These are phyloP conservation scores for Macrocentrus cingulum DNA, from an alignment of 1,140 invertebrate genomes.

Conservation along the genomic window DNA sequence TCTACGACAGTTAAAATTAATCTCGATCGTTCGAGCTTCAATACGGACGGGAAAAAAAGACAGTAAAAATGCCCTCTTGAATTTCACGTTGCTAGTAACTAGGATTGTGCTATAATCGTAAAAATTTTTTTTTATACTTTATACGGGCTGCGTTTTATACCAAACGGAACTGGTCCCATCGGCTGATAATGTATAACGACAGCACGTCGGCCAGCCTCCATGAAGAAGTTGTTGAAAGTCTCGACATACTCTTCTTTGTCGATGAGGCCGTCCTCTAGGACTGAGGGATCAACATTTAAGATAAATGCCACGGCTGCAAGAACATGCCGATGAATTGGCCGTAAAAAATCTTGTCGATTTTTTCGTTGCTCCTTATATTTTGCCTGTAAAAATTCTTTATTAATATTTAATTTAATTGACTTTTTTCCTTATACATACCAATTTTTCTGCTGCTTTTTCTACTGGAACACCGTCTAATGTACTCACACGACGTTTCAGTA, in stretches of 20 bases:
- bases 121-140: background rate
- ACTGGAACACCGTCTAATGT: conserved; percentile 28
- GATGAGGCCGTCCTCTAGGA: conserved; percentile 66
- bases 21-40: background rate
- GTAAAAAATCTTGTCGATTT: conserved; percentile 56
- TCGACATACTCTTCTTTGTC: conserved; percentile 65
- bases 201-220: conserved; percentile 52
- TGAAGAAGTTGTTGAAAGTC: conserved; percentile 60
- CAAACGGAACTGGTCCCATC: conserved; percentile 52
- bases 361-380: conserved; percentile 60
- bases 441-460: conserved; percentile 37
- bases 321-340: conserved; percentile 64
- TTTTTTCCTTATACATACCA: conserved; percentile 30
- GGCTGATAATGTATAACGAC: conserved; percentile 61
- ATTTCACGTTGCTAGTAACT: background rate
- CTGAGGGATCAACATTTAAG: conserved; percentile 59
- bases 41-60: background rate
- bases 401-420: background rate
- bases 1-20: conserved; percentile 41
- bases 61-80: background rate
- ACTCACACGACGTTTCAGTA: conserved; percentile 39
- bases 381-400: conserved; percentile 37
- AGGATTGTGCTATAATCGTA: background rate
- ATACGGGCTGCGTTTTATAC: conserved; percentile 40
- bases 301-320: conserved; percentile 66